These are phyloP conservation scores for Sula dactylatra DNA, from an alignment of 2,113 vertebrate species.

Conservation along the genomic window DNA sequence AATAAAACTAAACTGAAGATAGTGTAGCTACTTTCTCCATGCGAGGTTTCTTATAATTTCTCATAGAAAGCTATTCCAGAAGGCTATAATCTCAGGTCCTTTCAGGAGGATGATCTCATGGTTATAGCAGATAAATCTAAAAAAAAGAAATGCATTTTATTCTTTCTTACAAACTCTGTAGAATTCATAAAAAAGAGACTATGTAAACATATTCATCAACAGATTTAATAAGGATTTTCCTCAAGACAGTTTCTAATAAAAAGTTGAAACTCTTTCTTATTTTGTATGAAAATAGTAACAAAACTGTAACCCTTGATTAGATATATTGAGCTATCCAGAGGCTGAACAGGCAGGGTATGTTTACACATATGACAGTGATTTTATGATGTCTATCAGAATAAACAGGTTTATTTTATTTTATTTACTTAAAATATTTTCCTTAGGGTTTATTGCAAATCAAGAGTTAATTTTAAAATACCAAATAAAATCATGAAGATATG, in stretches of 20 bases:
- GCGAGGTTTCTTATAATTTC: background rate
- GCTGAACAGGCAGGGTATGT: background rate
- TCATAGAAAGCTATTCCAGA: background rate
- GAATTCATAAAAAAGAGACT: background rate
- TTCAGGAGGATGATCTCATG: background rate
- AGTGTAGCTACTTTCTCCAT: background rate
- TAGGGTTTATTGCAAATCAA: background rate
- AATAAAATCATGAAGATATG: background rate
- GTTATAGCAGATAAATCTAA: background rate
- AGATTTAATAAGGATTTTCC: background rate
- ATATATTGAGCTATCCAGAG: background rate
- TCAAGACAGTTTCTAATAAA: background rate
- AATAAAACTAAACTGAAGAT: background rate
- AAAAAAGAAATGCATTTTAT: background rate
- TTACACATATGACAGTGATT: background rate
- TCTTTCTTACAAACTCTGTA: too few species aligned
- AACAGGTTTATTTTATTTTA: background rate
- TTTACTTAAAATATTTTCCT: background rate
- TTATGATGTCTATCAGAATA: background rate
- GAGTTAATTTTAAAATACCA: background rate
- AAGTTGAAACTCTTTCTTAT: background rate
- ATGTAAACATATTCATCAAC: background rate
- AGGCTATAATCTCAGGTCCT: background rate
- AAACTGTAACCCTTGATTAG: background rate
- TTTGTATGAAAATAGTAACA: background rate